Base-by-base conservation (phyloP, 2,888 invertebrate genomes). In the Lasioglossum marginatum region DNA sequence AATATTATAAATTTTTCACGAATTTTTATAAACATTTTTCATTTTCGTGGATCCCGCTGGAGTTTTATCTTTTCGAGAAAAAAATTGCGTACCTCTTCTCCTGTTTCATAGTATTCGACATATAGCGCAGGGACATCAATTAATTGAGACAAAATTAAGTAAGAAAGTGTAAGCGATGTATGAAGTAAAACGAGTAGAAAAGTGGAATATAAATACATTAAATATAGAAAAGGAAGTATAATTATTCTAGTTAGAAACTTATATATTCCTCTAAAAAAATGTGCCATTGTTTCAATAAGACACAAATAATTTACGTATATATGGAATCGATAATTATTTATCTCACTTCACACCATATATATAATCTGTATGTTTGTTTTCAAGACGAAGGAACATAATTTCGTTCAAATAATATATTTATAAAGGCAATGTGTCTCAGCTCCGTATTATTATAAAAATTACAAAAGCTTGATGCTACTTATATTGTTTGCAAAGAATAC, bases 81-180 rank as follows among this genome's bases (percentile, higher is more conserved):
- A 71, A 78, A 57, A 45, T 73, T 73, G n/a, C 85, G 19, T 86
- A 85, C 86, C 85, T 81, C 77, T 43, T 81, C 63, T n/a, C 45
- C 37, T 43, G 48, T 16, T 40, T 63, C 70, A 52, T 52, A 37
- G 14, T 16, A 72, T 60, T 70, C 77, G 27, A 45, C 5, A 81
- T 12, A 48, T 52, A 77, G 19, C 3, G 52, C 19, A 40, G 31
- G 4, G 19, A 74, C 12, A 19, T 68, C 78, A 34, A 12, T 70
- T 73, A 86, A 14, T 72, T 79, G 52, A 52, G 60, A 70, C 12
- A 81, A n/a, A 19, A 86, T n/a, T 43, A 72, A 16, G 3, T 79
- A 52, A 68, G 77, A 86, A 70, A 86, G 48, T 31, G 34, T 43
- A 10, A 86, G 52, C n/a, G 75, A 43, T n/a, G 52, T 14, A 16